phyloP scores from a whole-genome alignment of 2,797 vertebrate genomes.

The Microctenopoma steveboyesi region DNA sequence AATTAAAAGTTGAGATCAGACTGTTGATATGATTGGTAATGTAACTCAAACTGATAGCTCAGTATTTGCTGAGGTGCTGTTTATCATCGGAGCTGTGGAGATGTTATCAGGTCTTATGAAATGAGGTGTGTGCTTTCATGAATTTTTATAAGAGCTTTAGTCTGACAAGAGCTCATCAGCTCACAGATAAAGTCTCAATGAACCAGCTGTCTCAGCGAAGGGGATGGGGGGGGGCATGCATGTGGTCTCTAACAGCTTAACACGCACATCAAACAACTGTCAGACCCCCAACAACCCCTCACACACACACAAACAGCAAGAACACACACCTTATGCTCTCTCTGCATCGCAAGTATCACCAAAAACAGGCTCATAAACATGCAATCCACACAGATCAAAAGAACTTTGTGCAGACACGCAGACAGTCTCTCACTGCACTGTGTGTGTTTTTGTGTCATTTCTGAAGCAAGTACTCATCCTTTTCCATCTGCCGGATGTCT shows the following conservation, averaged over 20 bases:
- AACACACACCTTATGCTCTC: constrained; percentile 51
- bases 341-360: constrained; percentile 34
- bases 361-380: constrained; percentile 50
- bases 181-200: constrained; percentile 30
- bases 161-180: constrained; percentile 37
- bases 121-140: constrained; percentile 40
- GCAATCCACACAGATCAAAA: constrained; percentile 56
- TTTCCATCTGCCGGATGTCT: background rate
- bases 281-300: constrained; percentile 41
- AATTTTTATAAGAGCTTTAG: constrained; percentile 15
- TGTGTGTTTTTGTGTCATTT: constrained; percentile 21
- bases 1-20: constrained; percentile 44
- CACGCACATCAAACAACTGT: constrained; percentile 76
- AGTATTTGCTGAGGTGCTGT: constrained; percentile 14
- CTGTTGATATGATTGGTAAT: constrained; percentile 14
- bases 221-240: constrained; percentile 21
- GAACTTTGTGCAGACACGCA: constrained; percentile 25
- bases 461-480: background rate
- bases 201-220: constrained; percentile 66
- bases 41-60: constrained; percentile 17
- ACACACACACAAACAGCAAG: constrained; percentile 50
- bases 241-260: constrained; percentile 73
- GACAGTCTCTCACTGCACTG: constrained; percentile 27
- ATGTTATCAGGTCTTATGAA: constrained; percentile 9
- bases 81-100: constrained; percentile 26